phyloP scores from a whole-genome alignment of 2,113 vertebrate genomes.

The Oryzias javanicus region DNA sequence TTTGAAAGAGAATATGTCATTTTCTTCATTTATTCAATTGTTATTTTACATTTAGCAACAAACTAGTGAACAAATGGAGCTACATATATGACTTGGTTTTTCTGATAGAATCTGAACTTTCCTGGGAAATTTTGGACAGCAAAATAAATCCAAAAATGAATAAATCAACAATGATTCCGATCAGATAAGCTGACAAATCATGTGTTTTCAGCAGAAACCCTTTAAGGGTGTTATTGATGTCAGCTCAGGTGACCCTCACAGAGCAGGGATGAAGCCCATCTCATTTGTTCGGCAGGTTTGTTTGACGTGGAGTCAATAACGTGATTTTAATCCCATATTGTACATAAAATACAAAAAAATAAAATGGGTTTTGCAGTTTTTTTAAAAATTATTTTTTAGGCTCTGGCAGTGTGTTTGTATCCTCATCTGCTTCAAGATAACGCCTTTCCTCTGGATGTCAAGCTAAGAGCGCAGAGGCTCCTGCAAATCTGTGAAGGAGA shows the following conservation, averaged over 20 bases:
- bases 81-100: too few species aligned
- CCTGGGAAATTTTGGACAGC: too few species aligned
- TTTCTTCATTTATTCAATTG: too few species aligned
- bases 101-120: too few species aligned
- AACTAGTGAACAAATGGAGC: too few species aligned
- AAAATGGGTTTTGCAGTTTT: too few species aligned
- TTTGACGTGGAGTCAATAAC: neutral
- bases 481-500: slow-evolving; percentile 58
- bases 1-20: too few species aligned
- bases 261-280: slow-evolving; percentile 46
- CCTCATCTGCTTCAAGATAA: slow-evolving; percentile 53
- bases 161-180: too few species aligned
- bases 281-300: slow-evolving; percentile 66
- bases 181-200: neutral
- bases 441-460: slow-evolving; percentile 53
- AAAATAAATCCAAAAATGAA: too few species aligned
- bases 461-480: slow-evolving; percentile 54
- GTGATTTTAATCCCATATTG: too few species aligned
- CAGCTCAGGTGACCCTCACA: slow-evolving; percentile 46
- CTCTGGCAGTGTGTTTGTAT: slow-evolving; percentile 61
- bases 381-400: slow-evolving; percentile 36
- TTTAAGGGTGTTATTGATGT: slow-evolving; percentile 52
- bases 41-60: too few species aligned
- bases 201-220: neutral
- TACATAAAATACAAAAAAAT: too few species aligned